Evolutionary conservation across 2,888 invertebrate genomes (phyloP).

Genomic region (Fragum whitleyi): DNA sequence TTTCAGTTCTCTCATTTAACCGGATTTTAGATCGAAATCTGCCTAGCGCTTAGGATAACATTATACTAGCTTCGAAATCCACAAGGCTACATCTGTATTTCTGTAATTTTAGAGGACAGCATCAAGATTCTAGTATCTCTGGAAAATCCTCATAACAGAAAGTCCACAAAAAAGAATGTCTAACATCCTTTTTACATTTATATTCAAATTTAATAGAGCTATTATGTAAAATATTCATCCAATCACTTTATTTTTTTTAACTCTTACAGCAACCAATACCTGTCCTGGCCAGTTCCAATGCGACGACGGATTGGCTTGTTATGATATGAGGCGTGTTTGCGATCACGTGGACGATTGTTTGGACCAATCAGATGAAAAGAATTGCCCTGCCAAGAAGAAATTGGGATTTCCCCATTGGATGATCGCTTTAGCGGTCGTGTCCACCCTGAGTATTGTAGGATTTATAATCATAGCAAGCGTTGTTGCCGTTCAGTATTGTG

Average conservation of each 20-base stretch:
- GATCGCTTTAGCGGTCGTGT: constrained; percentile 1
- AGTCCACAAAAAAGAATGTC: no score
- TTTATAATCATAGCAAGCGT: neutral
- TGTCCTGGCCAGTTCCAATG: constrained; percentile 21
- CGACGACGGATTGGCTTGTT: constrained; percentile 3
- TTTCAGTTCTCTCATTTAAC: no score
- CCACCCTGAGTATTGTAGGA: constrained; percentile 2
- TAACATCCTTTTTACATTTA: no score
- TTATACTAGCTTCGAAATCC: no score
- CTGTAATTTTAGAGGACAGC: no score
- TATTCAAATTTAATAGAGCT: no score
- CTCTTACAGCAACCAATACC: neutral
- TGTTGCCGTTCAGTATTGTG: neutral
- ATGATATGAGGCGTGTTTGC: constrained; percentile 1
- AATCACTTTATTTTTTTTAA: neutral
- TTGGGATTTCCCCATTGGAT: constrained; percentile 15
- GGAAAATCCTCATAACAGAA: no score
- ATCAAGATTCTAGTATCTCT: no score
- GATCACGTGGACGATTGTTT: constrained; percentile 8
- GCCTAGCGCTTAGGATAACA: no score
- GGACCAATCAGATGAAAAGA: constrained; percentile 22
- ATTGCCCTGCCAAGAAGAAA: neutral
- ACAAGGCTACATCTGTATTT: no score
- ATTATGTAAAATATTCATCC: no score
- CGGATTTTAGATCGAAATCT: no score